phyloP scores from a whole-genome alignment of 1,140 invertebrate genomes.

The Lasioglossum albipes region DNA sequence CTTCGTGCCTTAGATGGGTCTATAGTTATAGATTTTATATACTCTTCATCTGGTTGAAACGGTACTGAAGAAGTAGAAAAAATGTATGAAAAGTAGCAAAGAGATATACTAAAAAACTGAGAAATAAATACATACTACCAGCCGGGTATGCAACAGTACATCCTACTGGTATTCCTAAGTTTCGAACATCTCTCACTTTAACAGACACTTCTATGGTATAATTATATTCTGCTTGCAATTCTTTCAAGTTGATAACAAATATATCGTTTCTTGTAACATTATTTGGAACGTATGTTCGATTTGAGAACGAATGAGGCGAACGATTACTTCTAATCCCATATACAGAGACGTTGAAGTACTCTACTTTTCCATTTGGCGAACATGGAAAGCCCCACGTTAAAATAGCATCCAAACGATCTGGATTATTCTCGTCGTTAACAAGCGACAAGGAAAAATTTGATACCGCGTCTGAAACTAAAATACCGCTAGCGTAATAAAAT shows the following conservation, averaged over 20 bases:
- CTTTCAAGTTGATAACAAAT: conserved; percentile 55
- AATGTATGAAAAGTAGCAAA: background rate
- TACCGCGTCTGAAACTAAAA: conserved; percentile 65
- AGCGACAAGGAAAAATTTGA: conserved; percentile 59
- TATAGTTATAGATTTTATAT: conserved; percentile 68
- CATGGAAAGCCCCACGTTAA: conserved; percentile 71
- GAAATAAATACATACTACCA: conserved; percentile 66
- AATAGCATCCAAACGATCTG: conserved; percentile 63
- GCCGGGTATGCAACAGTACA: conserved; percentile 64
- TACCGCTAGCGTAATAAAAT: conserved; percentile 16
- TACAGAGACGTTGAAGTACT: conserved; percentile 62
- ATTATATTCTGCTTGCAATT: conserved; percentile 67
- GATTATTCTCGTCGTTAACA: conserved; percentile 44
- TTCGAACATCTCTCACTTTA: conserved; percentile 49
- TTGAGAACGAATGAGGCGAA: conserved; percentile 31
- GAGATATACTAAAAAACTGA: conserved; percentile 7
- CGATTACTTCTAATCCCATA: conserved; percentile 59
- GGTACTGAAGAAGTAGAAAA: conserved; percentile 63
- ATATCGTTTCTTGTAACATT: conserved; percentile 52
- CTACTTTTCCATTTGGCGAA: conserved; percentile 62
- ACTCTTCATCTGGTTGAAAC: conserved; percentile 60
- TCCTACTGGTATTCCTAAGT: conserved; percentile 44
- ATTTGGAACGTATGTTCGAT: conserved; percentile 15
- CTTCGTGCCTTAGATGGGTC: conserved; percentile 68
- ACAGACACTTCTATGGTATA: conserved; percentile 67